A percentile compares a stretch with the other conserved stretches of the same genome.
Conservation (phyloP, 1,140 invertebrate genomes). For the Drosophila chauvacae region DNA sequence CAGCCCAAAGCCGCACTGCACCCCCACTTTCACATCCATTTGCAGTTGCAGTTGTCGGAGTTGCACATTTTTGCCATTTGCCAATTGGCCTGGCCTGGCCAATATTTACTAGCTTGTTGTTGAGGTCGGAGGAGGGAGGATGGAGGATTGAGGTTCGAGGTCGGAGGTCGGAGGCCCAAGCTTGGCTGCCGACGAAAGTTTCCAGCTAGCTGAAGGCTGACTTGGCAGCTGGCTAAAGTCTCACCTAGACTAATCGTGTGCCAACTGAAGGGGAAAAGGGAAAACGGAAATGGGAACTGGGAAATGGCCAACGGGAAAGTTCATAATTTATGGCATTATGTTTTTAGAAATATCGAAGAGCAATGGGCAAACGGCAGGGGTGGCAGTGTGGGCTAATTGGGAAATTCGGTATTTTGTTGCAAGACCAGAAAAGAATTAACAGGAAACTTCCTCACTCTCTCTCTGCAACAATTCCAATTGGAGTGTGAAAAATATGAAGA, state of each 20-base stretch:
- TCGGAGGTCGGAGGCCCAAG: not conserved
- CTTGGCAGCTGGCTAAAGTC: slow-evolving; percentile 54
- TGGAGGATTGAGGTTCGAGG: not conserved
- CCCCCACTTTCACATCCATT: slow-evolving; percentile 8
- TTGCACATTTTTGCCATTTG: slow-evolving; percentile 62
- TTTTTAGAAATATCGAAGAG: slow-evolving; percentile 45
- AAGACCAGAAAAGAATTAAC: not conserved
- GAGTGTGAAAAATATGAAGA: slow-evolving; percentile 17
- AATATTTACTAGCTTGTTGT: slow-evolving; percentile 63
- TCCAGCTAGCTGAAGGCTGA: slow-evolving; percentile 41
- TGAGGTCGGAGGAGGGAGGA: slow-evolving; percentile 27
- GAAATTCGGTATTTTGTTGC: slow-evolving; percentile 25
- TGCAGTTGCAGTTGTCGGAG: slow-evolving; percentile 37
- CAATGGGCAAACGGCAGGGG: not conserved
- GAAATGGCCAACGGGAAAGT: slow-evolving; percentile 50
- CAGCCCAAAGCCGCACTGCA: slow-evolving; percentile 14
- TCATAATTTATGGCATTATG: slow-evolving; percentile 56
- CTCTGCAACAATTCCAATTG: not conserved
- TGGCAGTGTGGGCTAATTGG: slow-evolving; percentile 26
- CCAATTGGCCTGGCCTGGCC: slow-evolving; percentile 42
- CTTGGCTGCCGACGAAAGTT: slow-evolving; percentile 22
- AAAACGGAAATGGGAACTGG: slow-evolving; percentile 28
- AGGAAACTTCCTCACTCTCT: not conserved
- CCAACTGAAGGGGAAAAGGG: slow-evolving; percentile 43
- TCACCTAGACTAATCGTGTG: slow-evolving; percentile 55